A percentile compares a stretch with the other conserved stretches of the same genome.
phyloP scores from a whole-genome alignment of 2,113 vertebrate species.

The Ophthalmolycus amberensis region DNA sequence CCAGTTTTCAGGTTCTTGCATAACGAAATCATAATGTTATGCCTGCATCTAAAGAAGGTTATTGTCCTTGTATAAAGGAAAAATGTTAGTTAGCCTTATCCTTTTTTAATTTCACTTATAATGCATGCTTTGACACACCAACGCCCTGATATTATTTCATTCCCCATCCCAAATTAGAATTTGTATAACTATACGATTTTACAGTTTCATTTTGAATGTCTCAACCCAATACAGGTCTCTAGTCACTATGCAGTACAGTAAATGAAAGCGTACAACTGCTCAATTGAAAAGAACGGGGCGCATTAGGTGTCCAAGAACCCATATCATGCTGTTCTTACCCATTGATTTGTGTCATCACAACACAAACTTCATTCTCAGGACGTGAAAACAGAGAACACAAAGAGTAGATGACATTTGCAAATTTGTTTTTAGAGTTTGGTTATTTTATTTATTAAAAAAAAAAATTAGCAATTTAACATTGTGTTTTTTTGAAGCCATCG shows the following conservation, averaged over 20 bases:
- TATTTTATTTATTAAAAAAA: conserved; percentile 81
- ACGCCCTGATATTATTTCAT: conserved; percentile 64
- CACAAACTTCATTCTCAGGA: conserved; percentile 75
- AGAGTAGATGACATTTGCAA: conserved; percentile 66
- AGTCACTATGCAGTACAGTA: conserved; percentile 79
- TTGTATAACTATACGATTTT: conserved; percentile 46
- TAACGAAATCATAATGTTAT: conserved; percentile 47
- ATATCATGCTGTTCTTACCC: conserved; percentile 43
- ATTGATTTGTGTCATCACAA: conserved; percentile 51
- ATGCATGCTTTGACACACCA: conserved; percentile 78
- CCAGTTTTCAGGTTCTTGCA: conserved; percentile 50
- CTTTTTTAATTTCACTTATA: conserved; percentile 74
- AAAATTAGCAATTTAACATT: conserved; percentile 74
- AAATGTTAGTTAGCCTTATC: conserved; percentile 74
- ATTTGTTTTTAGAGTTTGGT: conserved; percentile 70
- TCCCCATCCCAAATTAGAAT: conserved; percentile 56
- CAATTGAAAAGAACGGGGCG: conserved; percentile 43
- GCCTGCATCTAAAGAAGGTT: conserved; percentile 46
- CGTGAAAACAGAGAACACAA: conserved; percentile 65
- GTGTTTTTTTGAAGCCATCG: conserved; percentile 70
- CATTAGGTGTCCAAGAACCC: conserved; percentile 49
- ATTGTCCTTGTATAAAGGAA: conserved; percentile 69
- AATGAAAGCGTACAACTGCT: conserved; percentile 73
- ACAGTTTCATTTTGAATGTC: conserved; percentile 47
- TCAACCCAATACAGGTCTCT: conserved; percentile 60